phyloP scores from a whole-genome alignment of 2,888 invertebrate species.

The Monopis laevigella region DNA sequence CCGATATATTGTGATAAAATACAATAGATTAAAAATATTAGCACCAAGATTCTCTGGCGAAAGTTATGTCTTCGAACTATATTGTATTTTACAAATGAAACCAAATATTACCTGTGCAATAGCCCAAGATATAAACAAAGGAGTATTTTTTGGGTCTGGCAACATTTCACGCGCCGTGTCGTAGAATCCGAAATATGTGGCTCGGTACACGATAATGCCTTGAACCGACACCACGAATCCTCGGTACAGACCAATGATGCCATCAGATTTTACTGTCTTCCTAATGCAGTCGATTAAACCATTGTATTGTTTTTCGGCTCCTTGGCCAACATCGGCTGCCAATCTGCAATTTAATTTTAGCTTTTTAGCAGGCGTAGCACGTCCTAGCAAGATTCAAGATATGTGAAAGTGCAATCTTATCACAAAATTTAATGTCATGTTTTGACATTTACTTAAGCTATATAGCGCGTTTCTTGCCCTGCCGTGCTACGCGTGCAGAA shows the following conservation, averaged over 20 bases:
- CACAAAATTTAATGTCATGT: too few species aligned
- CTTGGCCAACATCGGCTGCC: slow-evolving; percentile 83
- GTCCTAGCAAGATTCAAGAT: too few species aligned
- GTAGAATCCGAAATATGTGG: slow-evolving; percentile 93
- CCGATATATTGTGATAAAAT: too few species aligned
- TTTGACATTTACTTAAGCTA: too few species aligned
- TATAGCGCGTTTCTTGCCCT: too few species aligned
- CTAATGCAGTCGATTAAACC: slow-evolving; percentile 86
- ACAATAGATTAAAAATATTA: too few species aligned
- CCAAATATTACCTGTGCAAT: slow-evolving; percentile 83
- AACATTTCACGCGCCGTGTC: slow-evolving; percentile 92
- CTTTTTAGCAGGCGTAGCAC: too few species aligned
- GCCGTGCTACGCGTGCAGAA: too few species aligned
- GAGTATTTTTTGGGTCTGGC: slow-evolving; percentile 89
- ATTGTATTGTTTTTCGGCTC: slow-evolving; percentile 73
- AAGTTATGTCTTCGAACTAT: too few species aligned
- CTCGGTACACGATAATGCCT: slow-evolving; percentile 95
- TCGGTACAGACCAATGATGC: slow-evolving; percentile 84
- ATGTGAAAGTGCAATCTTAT: too few species aligned
- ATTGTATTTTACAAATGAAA: too few species aligned
- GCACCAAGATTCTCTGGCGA: too few species aligned
- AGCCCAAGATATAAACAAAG: slow-evolving; percentile 88
- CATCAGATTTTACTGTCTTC: slow-evolving; percentile 87
- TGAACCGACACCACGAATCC: slow-evolving; percentile 95
- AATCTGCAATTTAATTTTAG: slow-evolving; percentile 37